Conservation (phyloP, 2,797 vertebrate species). For the Chelidonichthys spinosus region DNA sequence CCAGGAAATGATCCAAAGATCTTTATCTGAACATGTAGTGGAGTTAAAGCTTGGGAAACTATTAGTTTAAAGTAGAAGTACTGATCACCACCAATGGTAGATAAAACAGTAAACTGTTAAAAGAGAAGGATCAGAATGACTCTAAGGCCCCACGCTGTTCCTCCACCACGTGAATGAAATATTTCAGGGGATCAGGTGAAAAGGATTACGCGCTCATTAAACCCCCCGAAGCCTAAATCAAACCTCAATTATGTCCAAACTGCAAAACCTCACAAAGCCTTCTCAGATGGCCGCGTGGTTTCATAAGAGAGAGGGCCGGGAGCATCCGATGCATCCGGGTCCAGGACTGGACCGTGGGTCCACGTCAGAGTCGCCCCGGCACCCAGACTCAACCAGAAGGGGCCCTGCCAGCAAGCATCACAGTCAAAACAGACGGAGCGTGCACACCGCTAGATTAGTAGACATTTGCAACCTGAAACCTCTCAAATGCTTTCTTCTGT, state of each 20-base stretch:
- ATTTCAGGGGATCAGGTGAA: conserved; percentile 55
- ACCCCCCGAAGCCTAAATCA: conserved; percentile 16
- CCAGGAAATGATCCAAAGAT: neutral
- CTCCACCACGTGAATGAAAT: neutral
- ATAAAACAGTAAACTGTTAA: neutral
- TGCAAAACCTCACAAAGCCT: conserved; percentile 12
- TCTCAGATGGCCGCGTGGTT: neutral
- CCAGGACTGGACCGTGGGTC: conserved; percentile 7
- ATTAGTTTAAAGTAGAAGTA: too few relatives aligned
- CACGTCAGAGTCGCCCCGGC: neutral
- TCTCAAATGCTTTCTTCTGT: neutral
- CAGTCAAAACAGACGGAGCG: conserved; percentile 2
- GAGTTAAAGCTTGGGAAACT: neutral
- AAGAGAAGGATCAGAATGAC: neutral
- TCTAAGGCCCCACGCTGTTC: too few relatives aligned
- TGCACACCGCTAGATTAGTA: neutral
- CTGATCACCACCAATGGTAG: too few relatives aligned
- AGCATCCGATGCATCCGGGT: conserved; percentile 17
- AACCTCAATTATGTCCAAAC: conserved; percentile 44
- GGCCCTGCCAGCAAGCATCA: conserved; percentile 26
- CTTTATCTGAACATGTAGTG: too few relatives aligned
- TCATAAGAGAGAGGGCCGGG: conserved; percentile 21
- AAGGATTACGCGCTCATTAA: conserved; percentile 56
- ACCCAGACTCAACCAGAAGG: neutral
- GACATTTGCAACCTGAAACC: neutral